Evolutionary conservation across 2,797 vertebrate species (phyloP).

Genomic region (Falco biarmicus): DNA sequence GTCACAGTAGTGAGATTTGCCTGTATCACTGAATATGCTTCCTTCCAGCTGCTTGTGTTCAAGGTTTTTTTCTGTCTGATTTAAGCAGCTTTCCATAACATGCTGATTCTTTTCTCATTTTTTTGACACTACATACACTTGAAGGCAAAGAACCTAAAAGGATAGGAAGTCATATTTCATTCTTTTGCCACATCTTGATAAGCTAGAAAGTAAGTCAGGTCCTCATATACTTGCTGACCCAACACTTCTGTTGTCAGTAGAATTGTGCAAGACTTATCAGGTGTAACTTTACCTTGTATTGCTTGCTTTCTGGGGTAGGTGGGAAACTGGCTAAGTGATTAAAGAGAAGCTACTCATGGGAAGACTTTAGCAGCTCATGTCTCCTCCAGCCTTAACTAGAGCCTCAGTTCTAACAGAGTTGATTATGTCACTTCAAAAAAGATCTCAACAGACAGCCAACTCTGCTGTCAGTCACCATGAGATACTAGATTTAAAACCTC

Average conservation of each 20-base stretch:
- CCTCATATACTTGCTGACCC: not conserved
- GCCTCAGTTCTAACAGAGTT: not conserved
- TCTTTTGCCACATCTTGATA: not conserved
- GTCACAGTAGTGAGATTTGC: not conserved
- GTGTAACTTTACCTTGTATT: not conserved
- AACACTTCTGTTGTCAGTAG: not conserved
- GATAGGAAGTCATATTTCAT: not conserved
- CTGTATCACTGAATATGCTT: not conserved
- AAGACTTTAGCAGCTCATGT: not conserved
- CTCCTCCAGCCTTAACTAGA: not conserved
- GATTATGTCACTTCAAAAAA: not conserved
- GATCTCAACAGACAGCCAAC: not conserved
- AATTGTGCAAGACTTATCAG: not conserved
- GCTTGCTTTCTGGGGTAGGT: not conserved
- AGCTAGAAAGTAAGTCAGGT: not conserved
- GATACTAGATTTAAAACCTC: not conserved
- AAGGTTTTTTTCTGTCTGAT: not conserved
- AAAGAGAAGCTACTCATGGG: not conserved
- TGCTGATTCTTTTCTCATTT: not conserved
- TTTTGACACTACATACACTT: not conserved
- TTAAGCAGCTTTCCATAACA: not conserved
- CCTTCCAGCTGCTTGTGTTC: not conserved
- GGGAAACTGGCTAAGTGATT: not conserved
- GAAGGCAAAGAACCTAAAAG: not conserved
- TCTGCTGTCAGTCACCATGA: not conserved